Conservation (phyloP, 1,140 invertebrate species). For the Condylostylus longicornis region DNA sequence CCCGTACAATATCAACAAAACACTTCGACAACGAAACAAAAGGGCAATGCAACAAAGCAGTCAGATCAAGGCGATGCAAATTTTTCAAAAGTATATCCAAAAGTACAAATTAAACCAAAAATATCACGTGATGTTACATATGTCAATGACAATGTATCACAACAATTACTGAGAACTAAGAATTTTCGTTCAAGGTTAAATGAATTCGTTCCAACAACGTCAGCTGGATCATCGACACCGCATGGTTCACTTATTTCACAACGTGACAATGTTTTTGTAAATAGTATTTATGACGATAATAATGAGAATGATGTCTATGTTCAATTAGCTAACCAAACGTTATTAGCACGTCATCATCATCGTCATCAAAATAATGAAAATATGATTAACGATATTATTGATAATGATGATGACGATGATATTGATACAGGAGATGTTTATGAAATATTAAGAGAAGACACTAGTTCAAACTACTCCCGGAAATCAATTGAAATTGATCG, state of each 20-base stretch:
- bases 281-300: slow-evolving; percentile 7
- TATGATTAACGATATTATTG: too few species aligned
- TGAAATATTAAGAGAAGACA: slow-evolving; percentile 27
- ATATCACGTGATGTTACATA: slow-evolving; percentile 53
- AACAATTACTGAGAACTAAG: slow-evolving; percentile 13
- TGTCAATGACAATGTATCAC: slow-evolving; percentile 40
- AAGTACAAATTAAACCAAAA: slow-evolving; percentile 24
- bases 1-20: slow-evolving; percentile 2
- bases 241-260: neutral
- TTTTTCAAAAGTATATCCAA: neutral
- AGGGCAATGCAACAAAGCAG: neutral
- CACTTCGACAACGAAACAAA: too few species aligned
- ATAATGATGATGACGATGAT: slow-evolving; percentile 1
- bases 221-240: neutral
- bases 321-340: too few species aligned
- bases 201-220: neutral
- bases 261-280: neutral
- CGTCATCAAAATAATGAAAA: too few species aligned
- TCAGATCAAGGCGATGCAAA: slow-evolving; percentile 3
- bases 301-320: slow-evolving; percentile 44
- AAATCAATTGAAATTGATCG: slow-evolving; percentile 58
- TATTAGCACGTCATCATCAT: slow-evolving; percentile 23
- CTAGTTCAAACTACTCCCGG: slow-evolving; percentile 21
- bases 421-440: slow-evolving; percentile 19
- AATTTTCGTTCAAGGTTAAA: slow-evolving; percentile 5